Evolutionary conservation across 2,888 invertebrate species (phyloP).

Genomic region (Aelia acuminata): DNA sequence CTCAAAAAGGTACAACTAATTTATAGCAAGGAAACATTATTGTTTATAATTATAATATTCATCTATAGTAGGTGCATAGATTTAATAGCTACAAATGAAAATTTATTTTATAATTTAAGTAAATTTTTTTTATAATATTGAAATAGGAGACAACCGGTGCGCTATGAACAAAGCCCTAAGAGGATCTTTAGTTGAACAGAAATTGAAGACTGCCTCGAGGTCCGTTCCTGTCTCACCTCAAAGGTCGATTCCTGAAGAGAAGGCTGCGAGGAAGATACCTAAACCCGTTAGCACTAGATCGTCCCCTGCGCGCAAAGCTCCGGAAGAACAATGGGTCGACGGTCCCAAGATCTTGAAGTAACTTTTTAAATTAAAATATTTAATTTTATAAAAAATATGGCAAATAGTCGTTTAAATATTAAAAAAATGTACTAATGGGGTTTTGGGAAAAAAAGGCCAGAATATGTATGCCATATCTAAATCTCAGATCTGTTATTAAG

Average conservation of each 20-base stretch:
- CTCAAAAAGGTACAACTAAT: no score
- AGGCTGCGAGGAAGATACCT: slow-evolving; percentile 67
- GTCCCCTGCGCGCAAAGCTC: slow-evolving; percentile 64
- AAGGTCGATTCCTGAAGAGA: slow-evolving; percentile 76
- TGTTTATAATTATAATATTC: no score
- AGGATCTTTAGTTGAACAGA: slow-evolving; percentile 79
- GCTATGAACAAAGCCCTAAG: slow-evolving; percentile 85
- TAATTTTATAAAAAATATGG: not conserved
- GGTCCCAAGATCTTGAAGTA: slow-evolving; percentile 85
- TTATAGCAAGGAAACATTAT: no score
- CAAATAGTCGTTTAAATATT: no score
- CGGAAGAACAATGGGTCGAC: slow-evolving; percentile 96
- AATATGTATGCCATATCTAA: no score
- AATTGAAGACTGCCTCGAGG: slow-evolving; percentile 68
- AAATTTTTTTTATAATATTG: not conserved
- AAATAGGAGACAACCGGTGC: slow-evolving; percentile 72
- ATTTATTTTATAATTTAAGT: not conserved
- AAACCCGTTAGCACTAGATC: slow-evolving; percentile 65
- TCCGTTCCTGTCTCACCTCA: slow-evolving; percentile 72
- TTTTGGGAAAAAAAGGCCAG: no score
- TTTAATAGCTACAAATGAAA: not conserved
- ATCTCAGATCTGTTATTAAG: no score
- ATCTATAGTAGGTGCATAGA: no score
- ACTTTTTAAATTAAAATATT: slow-evolving; percentile 72
- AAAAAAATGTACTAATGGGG: no score